Base-by-base conservation (phyloP, 2,113 vertebrate species). In the Butorides virescens region DNA sequence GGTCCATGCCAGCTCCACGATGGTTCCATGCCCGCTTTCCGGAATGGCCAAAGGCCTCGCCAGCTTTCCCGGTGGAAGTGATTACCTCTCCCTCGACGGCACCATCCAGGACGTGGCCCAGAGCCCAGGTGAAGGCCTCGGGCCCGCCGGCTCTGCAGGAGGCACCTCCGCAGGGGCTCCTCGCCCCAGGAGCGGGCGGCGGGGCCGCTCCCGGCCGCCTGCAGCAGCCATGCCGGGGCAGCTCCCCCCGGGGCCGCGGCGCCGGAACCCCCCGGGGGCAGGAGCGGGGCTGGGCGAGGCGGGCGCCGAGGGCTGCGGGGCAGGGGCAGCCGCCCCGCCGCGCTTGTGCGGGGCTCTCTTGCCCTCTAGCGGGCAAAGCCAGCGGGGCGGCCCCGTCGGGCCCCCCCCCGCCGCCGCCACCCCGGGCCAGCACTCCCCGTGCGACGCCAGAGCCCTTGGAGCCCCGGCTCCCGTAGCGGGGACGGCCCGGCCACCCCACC, bases 321-420 rank as follows among this genome's bases (percentile, higher is more conserved):
- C 72, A 78, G 39, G 80, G 55, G 65, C 75, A 93, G 85, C 75
- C 66, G 61, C 92, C 92, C 91, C 67, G 61, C 67, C 37, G 70
- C 59, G 27, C 27, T 94, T 95, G 62, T 90, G 86, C 86, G 86
- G 92, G 95, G 52, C 92, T 92, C 95, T 95, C 95, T 95, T 92
- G 95, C 95, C 95, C 95, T 87, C 95, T 95, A 95, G 95, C 92
- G 95, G 95, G 86, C 92, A 86, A 94, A 95, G 86, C 46, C 92
- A 92, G 92, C 23, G 85, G 94, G 94, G 94, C 85, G 70, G 92
- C 92, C 94, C 74, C 73, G 47, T 78, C 25, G 39, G 19, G 65
- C 46, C 52, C 74, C 82, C 88, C 76, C 52, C 83, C 59, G 56
- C 42, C 53, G 39, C 42, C 56, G 27, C 42, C 37, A 10, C 15